Evolutionary conservation across 2,888 invertebrate species (phyloP).

Genomic region (Trissoscelio sp.): DNA sequence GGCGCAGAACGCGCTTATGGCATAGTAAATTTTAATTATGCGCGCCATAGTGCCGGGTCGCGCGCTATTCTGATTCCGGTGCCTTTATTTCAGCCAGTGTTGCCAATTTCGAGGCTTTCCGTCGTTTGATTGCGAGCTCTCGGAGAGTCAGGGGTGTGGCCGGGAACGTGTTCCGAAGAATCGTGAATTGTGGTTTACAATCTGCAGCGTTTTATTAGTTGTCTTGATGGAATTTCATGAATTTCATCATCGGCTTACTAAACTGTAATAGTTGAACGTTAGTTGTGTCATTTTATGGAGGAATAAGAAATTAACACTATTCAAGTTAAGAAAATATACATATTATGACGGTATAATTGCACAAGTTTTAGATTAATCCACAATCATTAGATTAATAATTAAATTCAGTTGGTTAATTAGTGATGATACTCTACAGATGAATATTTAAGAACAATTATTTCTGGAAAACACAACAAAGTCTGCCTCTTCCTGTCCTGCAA

Average conservation of each 20-base stretch:
- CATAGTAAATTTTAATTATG: slow-evolving; percentile 77
- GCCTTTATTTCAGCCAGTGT: slow-evolving; percentile 70
- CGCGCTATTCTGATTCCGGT: slow-evolving; percentile 72
- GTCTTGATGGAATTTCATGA: not conserved
- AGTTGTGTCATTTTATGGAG: too few relatives aligned
- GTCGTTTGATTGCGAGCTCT: not conserved
- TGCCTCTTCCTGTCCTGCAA: not conserved
- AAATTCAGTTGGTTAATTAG: too few relatives aligned
- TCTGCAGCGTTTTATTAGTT: not conserved
- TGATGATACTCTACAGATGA: too few relatives aligned
- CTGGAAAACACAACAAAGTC: not conserved
- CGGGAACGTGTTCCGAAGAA: slow-evolving; percentile 1
- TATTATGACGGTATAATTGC: too few relatives aligned
- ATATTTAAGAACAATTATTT: too few relatives aligned
- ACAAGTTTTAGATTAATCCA: too few relatives aligned
- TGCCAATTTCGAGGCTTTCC: slow-evolving; percentile 31
- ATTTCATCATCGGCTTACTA: too few relatives aligned
- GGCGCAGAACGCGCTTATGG: slow-evolving; percentile 69
- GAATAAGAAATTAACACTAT: too few relatives aligned
- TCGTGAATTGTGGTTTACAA: slow-evolving; percentile 8
- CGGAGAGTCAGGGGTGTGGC: slow-evolving; percentile 25
- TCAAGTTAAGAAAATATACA: too few relatives aligned
- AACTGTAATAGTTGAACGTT: too few relatives aligned
- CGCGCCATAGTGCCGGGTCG: slow-evolving; percentile 67
- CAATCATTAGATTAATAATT: too few relatives aligned